phyloP scores from a whole-genome alignment of 1,140 invertebrate species.

The Leptinotarsa undecemlineata region DNA sequence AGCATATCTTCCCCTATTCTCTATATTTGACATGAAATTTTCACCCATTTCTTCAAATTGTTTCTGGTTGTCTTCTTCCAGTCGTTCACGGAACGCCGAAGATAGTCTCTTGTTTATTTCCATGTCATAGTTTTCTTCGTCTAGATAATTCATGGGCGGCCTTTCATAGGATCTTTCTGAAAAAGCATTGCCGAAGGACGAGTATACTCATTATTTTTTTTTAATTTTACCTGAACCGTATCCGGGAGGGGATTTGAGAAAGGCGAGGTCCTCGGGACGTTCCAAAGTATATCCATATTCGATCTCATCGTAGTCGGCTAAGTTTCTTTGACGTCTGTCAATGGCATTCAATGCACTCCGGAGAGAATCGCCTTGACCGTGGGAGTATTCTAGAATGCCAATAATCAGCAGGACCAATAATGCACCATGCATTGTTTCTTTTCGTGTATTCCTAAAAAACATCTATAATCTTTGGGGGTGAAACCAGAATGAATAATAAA shows the following conservation, averaged over 20 bases:
- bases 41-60: conserved; percentile 62
- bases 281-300: conserved; percentile 41
- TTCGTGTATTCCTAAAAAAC: neutral
- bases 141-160: conserved; percentile 35
- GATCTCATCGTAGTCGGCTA: conserved; percentile 40
- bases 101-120: conserved; percentile 47
- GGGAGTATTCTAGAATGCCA: neutral
- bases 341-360: conserved; percentile 56
- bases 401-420: conserved; percentile 10
- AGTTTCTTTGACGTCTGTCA: conserved; percentile 56
- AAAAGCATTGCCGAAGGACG: neutral
- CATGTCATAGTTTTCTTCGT: conserved; percentile 39
- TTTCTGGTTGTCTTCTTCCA: conserved; percentile 51
- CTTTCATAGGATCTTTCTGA: conserved; percentile 13
- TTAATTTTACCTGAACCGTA: conserved; percentile 32
- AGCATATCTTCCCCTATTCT: conserved; percentile 54
- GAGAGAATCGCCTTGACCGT: conserved; percentile 53
- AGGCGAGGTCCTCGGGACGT: conserved; percentile 38
- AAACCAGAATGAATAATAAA: no score
- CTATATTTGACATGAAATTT: conserved; percentile 61
- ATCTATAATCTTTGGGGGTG: no score
- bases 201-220: neutral
- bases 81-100: conserved; percentile 61
- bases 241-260: conserved; percentile 32
- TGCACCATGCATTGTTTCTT: conserved; percentile 10